These are phyloP conservation scores for Hylyphantes graminicola DNA, from an alignment of 1,140 invertebrate genomes.

Conservation along the genomic window DNA sequence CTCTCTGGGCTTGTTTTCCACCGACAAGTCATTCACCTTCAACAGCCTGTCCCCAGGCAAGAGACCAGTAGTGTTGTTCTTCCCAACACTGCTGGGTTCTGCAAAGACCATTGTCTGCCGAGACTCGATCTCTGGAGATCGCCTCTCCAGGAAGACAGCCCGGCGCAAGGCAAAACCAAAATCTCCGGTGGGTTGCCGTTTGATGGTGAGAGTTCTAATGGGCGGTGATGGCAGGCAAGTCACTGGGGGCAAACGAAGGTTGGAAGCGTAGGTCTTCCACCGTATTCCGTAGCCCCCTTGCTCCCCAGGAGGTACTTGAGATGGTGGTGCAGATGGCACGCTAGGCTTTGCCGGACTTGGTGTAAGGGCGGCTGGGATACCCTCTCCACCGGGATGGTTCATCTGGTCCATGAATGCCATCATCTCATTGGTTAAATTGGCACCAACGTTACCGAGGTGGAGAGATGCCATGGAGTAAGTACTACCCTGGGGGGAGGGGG, in stretches of 20 bases:
- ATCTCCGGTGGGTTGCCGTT: slow-evolving; percentile 86
- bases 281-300: slow-evolving; percentile 60
- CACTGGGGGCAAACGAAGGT: slow-evolving; percentile 82
- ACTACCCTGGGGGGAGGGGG: slow-evolving; percentile 48
- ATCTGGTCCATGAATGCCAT: slow-evolving; percentile 65
- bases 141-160: slow-evolving; percentile 77
- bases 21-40: slow-evolving; percentile 87
- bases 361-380: background rate
- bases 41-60: slow-evolving; percentile 91
- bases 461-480: slow-evolving; percentile 51
- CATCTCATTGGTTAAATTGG: slow-evolving; percentile 65
- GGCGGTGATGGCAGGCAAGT: slow-evolving; percentile 79
- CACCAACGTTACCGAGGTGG: slow-evolving; percentile 36
- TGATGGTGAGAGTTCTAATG: slow-evolving; percentile 81
- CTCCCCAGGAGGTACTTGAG: slow-evolving; percentile 53
- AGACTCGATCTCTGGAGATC: slow-evolving; percentile 64
- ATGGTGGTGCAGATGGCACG: slow-evolving; percentile 54
- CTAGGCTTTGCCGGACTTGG: slow-evolving; percentile 49
- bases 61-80: slow-evolving; percentile 81
- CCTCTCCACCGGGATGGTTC: slow-evolving; percentile 31
- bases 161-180: slow-evolving; percentile 95
- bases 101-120: slow-evolving; percentile 88
- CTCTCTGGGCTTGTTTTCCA: slow-evolving; percentile 86
- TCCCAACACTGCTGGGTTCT: slow-evolving; percentile 85
- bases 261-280: slow-evolving; percentile 68